phyloP scores from a whole-genome alignment of 53 echinoderm and acorn worm species.

The Holothuria scabra region DNA sequence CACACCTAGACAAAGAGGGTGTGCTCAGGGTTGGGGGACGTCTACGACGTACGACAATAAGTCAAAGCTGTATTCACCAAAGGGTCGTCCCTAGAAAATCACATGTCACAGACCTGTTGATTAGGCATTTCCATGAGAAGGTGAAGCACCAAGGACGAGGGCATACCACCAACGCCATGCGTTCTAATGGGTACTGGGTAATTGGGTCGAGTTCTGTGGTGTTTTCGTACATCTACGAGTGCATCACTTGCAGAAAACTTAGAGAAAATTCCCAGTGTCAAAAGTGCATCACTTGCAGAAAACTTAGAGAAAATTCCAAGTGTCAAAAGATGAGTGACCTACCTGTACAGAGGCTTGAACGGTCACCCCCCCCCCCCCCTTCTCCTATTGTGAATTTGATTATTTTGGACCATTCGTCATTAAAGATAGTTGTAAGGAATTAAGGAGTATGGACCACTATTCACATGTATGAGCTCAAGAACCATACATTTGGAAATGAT shows the following conservation, averaged over 20 bases:
- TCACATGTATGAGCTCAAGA: slow-evolving; percentile 49
- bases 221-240: slow-evolving; percentile 55
- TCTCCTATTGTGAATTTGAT: slow-evolving; percentile 35
- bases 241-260: slow-evolving; percentile 58
- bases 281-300: slow-evolving; percentile 55
- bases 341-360: slow-evolving; percentile 26
- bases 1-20: slow-evolving; percentile 48
- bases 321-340: slow-evolving; percentile 33
- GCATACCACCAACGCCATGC: slow-evolving; percentile 54
- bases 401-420: slow-evolving; percentile 53
- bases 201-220: slow-evolving; percentile 34
- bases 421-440: slow-evolving; percentile 49
- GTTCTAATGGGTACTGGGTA: slow-evolving; percentile 62
- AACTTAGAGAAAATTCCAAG: slow-evolving; percentile 20
- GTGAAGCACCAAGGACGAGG: slow-evolving; percentile 58
- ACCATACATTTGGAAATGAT: slow-evolving; percentile 50
- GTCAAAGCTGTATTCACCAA: slow-evolving; percentile 43
- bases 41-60: neutral
- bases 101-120: slow-evolving; percentile 29
- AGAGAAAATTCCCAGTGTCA: slow-evolving; percentile 18
- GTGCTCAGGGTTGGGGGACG: slow-evolving; percentile 45
- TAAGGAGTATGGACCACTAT: slow-evolving; percentile 40
- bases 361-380: slow-evolving; percentile 45
- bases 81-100: slow-evolving; percentile 37
- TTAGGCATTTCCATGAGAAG: slow-evolving; percentile 42